Evolutionary conservation across 2,797 vertebrate genomes (phyloP).

Genomic region (Catostomus latipinnis): DNA sequence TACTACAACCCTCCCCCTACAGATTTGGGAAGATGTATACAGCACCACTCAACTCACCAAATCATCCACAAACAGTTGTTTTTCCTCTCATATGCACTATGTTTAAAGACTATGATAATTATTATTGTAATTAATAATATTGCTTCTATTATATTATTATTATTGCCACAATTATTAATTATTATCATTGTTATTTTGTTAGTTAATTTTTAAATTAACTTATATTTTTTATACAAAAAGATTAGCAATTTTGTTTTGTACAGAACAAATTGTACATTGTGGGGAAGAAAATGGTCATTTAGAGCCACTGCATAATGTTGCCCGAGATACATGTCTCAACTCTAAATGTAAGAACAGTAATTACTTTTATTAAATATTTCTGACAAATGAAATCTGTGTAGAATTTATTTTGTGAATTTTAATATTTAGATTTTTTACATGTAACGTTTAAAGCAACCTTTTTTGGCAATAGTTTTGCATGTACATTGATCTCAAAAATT

Average conservation of each 20-base stretch:
- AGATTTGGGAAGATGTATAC: neutral
- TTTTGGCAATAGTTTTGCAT: too few relatives aligned
- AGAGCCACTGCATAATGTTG: constrained; percentile 78
- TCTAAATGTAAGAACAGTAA: constrained; percentile 83
- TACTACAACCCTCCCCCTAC: constrained; percentile 3
- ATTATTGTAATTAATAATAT: constrained; percentile 74
- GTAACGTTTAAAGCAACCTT: too few relatives aligned
- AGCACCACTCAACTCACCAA: constrained; percentile 11
- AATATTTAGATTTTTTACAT: neutral
- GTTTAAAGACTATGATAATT: constrained; percentile 75
- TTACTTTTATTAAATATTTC: constrained; percentile 84
- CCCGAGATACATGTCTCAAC: constrained; percentile 80
- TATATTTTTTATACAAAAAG: constrained; percentile 81
- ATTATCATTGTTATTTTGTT: constrained; percentile 86
- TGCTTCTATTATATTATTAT: constrained; percentile 63
- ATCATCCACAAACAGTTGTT: constrained; percentile 73
- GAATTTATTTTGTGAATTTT: constrained; percentile 12
- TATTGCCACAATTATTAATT: constrained; percentile 68
- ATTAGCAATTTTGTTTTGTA: constrained; percentile 85
- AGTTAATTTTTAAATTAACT: constrained; percentile 87
- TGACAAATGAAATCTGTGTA: constrained; percentile 63
- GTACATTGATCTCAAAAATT: too few relatives aligned
- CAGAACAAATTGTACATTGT: constrained; percentile 78
- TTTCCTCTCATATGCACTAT: constrained; percentile 84
- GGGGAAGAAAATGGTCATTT: constrained; percentile 73